Base-by-base conservation (phyloP, 2,113 vertebrate genomes). In the Probosciger aterrimus region DNA sequence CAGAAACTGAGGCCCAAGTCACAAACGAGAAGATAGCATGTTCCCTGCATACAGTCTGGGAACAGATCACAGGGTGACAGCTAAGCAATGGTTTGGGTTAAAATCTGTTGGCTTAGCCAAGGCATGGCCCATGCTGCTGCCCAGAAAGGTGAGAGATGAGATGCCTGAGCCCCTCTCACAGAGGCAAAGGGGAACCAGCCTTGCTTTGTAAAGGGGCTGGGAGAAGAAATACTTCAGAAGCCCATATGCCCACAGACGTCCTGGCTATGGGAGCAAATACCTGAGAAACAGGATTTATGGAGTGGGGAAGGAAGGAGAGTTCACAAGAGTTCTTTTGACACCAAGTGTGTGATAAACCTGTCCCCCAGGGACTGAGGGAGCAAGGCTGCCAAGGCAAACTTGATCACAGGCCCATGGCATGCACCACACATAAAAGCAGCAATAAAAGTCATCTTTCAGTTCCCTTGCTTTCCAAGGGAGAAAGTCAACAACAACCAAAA, bases 341-440 rank as follows among this genome's bases (percentile, higher is more conserved):
- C 8, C 8, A 65, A 47, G 55, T 10, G 8, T 81, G 47, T 46
- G 39, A 35, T 43, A 76, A 82, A 18, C 13, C 43, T 4, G 67
- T 71, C 12, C 14, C 28, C 30, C 22, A 55, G 73, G 27, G 19
- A 30, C 59, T 1, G 3, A 64, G 23, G 30, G 43, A 74, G 17
- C 9, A 44, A 16, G 39, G 57, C 73, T 90, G 70, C 63, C 70
- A 70, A n/a, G 65, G 19, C 18, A 85, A 82, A 90, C 46, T 79
- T 31, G 44, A 9, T 19, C 70, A 85, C 30, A 85, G 62, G 39
- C 30, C n/a, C 50, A 24, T 20, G 67, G 79, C 62, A 85, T 12
- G 39, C 31, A 73, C 9, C 0, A 0, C 43, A 46, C 4, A 0
- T 6, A 52, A 74, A 31, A 60, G 35, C 1, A 0, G 67, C 79